Evolutionary conservation across 2,113 vertebrate species (phyloP).

Genomic region (Stigmatopora argus): DNA sequence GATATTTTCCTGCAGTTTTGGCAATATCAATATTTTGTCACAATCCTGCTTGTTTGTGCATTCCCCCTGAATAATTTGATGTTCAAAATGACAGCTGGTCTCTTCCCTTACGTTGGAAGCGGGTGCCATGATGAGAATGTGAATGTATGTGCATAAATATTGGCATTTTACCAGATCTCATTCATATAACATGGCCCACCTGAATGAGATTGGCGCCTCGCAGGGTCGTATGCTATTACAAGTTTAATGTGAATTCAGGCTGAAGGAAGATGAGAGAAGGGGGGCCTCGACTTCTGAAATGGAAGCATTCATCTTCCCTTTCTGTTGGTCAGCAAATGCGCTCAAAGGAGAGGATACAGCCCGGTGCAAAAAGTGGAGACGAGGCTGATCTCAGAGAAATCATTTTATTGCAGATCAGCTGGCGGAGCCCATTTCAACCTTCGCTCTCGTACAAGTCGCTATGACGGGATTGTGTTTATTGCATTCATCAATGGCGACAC

Average conservation of each 20-base stretch:
- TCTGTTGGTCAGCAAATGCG: slow-evolving; percentile 70
- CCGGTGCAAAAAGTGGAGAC: slow-evolving; percentile 30
- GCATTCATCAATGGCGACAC: slow-evolving; percentile 34
- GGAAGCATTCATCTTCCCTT: slow-evolving; percentile 73
- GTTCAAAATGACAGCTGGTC: slow-evolving; percentile 60
- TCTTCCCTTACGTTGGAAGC: slow-evolving; percentile 36
- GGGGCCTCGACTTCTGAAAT: slow-evolving; percentile 55
- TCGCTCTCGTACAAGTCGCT: slow-evolving; percentile 26
- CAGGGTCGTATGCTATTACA: slow-evolving; percentile 71
- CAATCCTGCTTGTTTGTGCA: slow-evolving; percentile 3
- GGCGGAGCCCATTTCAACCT: slow-evolving; percentile 41
- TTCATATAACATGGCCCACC: slow-evolving; percentile 72
- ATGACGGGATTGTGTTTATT: slow-evolving; percentile 29
- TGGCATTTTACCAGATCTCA: slow-evolving; percentile 72
- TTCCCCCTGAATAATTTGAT: slow-evolving; percentile 55
- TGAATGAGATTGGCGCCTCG: slow-evolving; percentile 69
- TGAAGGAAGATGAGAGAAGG: slow-evolving; percentile 58
- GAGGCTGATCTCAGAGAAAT: slow-evolving; percentile 59
- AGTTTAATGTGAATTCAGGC: slow-evolving; percentile 71
- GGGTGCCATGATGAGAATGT: slow-evolving; percentile 59
- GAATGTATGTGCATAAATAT: slow-evolving; percentile 79
- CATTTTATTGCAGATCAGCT: slow-evolving; percentile 44
- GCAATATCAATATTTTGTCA: background rate
- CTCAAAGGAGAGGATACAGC: slow-evolving; percentile 46
- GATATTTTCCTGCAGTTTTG: background rate